Conservation (phyloP, 2,113 vertebrate genomes). For the Ornithorhynchus anatinus region DNA sequence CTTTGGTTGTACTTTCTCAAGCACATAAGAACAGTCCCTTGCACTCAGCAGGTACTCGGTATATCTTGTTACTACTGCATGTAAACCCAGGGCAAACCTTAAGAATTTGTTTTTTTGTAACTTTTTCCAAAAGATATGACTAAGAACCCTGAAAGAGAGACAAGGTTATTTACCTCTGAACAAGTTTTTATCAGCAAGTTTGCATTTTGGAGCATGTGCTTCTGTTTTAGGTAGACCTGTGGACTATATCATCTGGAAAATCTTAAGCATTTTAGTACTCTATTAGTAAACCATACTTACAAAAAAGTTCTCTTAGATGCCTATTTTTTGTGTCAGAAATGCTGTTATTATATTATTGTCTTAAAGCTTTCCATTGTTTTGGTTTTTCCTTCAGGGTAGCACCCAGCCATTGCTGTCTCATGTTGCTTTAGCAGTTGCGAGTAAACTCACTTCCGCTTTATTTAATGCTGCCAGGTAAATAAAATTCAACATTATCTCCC, state of each 20-base stretch:
- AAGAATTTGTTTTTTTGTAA: too few relatives aligned
- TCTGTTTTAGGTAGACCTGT: not conserved
- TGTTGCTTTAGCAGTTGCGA: slow-evolving; percentile 96
- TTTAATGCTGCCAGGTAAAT: slow-evolving; percentile 96
- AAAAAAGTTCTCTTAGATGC: not conserved
- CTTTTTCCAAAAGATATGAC: too few relatives aligned
- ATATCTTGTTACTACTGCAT: too few relatives aligned
- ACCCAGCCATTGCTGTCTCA: slow-evolving; percentile 94
- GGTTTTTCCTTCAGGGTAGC: slow-evolving; percentile 82
- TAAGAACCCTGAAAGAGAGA: too few relatives aligned
- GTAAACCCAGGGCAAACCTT: too few relatives aligned
- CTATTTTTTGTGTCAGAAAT: not conserved
- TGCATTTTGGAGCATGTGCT: too few relatives aligned
- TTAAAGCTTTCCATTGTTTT: slow-evolving; percentile 14
- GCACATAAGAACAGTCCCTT: too few relatives aligned
- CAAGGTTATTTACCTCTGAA: too few relatives aligned
- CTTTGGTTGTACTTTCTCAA: too few relatives aligned
- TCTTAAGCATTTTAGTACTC: not conserved
- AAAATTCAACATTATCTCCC: not conserved
- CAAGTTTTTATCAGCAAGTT: too few relatives aligned
- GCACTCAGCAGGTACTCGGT: too few relatives aligned
- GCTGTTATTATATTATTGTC: slow-evolving; percentile 14
- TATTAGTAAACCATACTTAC: not conserved
- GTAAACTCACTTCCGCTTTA: slow-evolving; percentile 95
- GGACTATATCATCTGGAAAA: not conserved